Conservation (phyloP, 1,140 invertebrate species). For the Rhopalosiphum padi region DNA sequence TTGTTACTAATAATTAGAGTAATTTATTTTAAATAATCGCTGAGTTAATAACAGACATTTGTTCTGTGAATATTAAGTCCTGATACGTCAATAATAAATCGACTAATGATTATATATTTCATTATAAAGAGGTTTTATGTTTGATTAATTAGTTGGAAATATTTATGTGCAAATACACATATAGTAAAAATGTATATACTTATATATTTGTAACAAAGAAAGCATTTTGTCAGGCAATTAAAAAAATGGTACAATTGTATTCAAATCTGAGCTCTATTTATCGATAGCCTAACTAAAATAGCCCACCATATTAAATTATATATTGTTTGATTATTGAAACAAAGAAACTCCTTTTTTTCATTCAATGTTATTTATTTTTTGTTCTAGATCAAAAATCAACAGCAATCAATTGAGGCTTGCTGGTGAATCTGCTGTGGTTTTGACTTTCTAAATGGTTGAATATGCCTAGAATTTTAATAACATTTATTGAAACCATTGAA, state of each 20-base stretch:
- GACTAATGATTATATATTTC: neutral
- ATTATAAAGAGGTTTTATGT: neutral
- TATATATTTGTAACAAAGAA: neutral
- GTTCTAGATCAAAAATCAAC: conserved; percentile 33
- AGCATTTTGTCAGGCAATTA: neutral
- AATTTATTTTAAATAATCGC: neutral
- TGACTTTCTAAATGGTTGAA: conserved; percentile 24
- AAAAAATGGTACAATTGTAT: neutral
- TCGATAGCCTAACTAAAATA: neutral
- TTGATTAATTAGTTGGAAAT: neutral
- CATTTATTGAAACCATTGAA: neutral
- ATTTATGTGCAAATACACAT: too few species aligned
- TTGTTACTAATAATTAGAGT: neutral
- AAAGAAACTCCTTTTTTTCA: neutral
- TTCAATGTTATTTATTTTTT: neutral
- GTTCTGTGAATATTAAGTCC: neutral
- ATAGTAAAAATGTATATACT: too few species aligned
- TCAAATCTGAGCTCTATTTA: neutral
- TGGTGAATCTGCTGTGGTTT: conserved; percentile 43
- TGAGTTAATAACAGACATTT: neutral
- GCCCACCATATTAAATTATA: neutral
- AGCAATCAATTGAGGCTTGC: conserved; percentile 14
- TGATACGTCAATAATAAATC: neutral
- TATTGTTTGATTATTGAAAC: neutral
- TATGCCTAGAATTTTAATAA: neutral